A percentile compares a stretch with the other conserved stretches of the same genome.
Evolutionary conservation across 2,888 invertebrate species (phyloP).

Genomic region (Diaperis boleti): DNA sequence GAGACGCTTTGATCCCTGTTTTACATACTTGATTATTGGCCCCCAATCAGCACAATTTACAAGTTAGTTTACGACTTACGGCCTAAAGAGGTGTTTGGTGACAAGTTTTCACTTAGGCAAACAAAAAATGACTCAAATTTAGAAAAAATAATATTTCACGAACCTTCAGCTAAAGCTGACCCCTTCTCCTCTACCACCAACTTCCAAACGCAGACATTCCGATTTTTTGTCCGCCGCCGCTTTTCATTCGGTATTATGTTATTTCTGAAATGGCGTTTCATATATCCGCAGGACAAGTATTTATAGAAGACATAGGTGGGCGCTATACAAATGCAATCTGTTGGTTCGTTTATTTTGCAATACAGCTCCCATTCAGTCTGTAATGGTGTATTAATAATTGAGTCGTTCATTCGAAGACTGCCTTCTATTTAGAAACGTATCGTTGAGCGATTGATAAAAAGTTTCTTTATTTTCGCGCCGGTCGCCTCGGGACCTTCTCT

Average conservation of each 20-base stretch:
- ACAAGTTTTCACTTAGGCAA: too few species aligned
- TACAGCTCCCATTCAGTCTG: constrained; percentile 51
- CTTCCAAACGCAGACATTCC: background rate
- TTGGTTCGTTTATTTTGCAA: constrained; percentile 50
- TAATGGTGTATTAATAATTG: constrained; percentile 55
- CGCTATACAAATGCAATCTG: constrained; percentile 50
- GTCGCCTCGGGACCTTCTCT: constrained; percentile 2
- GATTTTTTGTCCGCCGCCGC: background rate
- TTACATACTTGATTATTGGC: too few species aligned
- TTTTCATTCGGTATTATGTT: constrained; percentile 12
- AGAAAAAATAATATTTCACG: too few species aligned
- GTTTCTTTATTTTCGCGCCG: constrained; percentile 33
- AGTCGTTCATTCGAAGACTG: constrained; percentile 49
- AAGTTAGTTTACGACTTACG: too few species aligned
- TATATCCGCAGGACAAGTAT: constrained; percentile 30
- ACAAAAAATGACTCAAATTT: too few species aligned
- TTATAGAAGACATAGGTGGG: constrained; percentile 38
- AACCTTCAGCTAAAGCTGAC: too few species aligned
- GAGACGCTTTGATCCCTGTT: constrained; percentile 5
- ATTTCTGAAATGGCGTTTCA: constrained; percentile 24
- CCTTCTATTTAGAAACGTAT: constrained; percentile 48
- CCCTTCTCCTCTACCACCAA: too few species aligned
- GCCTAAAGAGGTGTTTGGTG: too few species aligned
- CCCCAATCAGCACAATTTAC: too few species aligned
- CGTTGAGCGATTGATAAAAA: constrained; percentile 42